Conservation (phyloP, 1,140 invertebrate genomes). For the Phocides pigmalion region DNA sequence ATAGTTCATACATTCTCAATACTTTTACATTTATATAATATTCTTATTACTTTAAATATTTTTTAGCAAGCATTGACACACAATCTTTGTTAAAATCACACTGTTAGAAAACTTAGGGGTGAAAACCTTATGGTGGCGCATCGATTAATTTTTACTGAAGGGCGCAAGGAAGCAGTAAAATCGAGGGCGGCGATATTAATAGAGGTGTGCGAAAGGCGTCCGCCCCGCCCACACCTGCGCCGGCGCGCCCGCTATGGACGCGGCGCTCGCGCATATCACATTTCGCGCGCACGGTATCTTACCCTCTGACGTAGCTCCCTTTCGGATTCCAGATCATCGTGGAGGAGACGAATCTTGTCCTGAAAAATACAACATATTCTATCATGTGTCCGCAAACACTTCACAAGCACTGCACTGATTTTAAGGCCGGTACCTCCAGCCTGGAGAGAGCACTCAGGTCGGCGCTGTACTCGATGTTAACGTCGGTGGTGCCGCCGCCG, state of each 20-base stretch:
- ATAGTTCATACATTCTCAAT: too few relatives aligned
- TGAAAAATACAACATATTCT: slow-evolving; percentile 86
- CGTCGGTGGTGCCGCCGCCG: slow-evolving; percentile 92
- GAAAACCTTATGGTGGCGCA: slow-evolving; percentile 23
- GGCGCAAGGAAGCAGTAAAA: slow-evolving; percentile 50
- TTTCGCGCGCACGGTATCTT: slow-evolving; percentile 84
- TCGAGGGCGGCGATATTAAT: slow-evolving; percentile 71
- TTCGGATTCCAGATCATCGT: slow-evolving; percentile 98
- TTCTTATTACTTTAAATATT: too few relatives aligned
- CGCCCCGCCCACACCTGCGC: slow-evolving; percentile 69
- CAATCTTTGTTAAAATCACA: slow-evolving; percentile 26
- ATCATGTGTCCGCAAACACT: slow-evolving; percentile 75
- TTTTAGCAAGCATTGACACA: background rate
- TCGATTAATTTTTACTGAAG: slow-evolving; percentile 33
- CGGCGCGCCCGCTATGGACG: slow-evolving; percentile 73
- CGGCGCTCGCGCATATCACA: slow-evolving; percentile 68
- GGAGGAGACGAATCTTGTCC: slow-evolving; percentile 98
- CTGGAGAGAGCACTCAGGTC: slow-evolving; percentile 96
- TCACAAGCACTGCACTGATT: slow-evolving; percentile 78
- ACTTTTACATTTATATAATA: too few relatives aligned
- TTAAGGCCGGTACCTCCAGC: slow-evolving; percentile 91
- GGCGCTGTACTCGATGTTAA: slow-evolving; percentile 96
- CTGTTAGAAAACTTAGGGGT: slow-evolving; percentile 10
- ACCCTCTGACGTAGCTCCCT: slow-evolving; percentile 98
- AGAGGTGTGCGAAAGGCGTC: slow-evolving; percentile 60